These are phyloP conservation scores for Helogale parvula DNA, from an alignment of 2,113 vertebrate species.

Conservation along the genomic window DNA sequence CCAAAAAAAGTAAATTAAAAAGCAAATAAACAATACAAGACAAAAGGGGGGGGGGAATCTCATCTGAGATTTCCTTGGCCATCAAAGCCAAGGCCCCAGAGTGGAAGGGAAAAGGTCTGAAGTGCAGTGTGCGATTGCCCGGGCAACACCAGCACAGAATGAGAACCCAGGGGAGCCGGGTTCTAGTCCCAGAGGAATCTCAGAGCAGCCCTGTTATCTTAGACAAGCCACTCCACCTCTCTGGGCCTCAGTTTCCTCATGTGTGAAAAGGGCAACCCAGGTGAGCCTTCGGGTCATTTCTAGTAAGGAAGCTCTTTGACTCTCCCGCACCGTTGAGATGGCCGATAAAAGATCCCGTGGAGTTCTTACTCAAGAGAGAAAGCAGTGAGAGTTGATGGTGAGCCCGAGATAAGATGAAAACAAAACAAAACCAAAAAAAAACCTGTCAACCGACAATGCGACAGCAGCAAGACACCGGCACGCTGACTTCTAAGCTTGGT, in stretches of 20 bases:
- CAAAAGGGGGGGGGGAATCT: neutral
- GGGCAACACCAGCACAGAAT: neutral
- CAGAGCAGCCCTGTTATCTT: neutral
- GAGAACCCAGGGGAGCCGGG: neutral
- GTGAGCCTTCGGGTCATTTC: neutral
- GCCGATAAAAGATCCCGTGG: neutral
- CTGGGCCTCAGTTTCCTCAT: neutral
- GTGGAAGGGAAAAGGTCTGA: neutral
- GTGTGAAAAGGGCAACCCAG: neutral
- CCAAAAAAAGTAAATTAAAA: neutral
- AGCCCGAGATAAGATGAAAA: constrained; percentile 51
- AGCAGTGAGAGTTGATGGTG: constrained; percentile 26
- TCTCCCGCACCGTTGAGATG: constrained; percentile 15
- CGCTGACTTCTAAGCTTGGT: neutral
- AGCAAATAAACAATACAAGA: neutral
- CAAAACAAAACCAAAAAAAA: constrained; percentile 31
- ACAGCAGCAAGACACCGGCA: neutral
- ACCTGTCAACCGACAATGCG: neutral
- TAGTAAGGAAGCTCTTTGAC: neutral
- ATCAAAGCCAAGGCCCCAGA: constrained; percentile 1
- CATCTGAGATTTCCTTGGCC: neutral
- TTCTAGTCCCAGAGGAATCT: neutral
- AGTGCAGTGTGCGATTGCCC: neutral
- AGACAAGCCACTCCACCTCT: neutral
- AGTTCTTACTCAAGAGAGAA: constrained; percentile 48